Conservation (phyloP, 2,113 vertebrate genomes). For the Genyomyrus donnyi region DNA sequence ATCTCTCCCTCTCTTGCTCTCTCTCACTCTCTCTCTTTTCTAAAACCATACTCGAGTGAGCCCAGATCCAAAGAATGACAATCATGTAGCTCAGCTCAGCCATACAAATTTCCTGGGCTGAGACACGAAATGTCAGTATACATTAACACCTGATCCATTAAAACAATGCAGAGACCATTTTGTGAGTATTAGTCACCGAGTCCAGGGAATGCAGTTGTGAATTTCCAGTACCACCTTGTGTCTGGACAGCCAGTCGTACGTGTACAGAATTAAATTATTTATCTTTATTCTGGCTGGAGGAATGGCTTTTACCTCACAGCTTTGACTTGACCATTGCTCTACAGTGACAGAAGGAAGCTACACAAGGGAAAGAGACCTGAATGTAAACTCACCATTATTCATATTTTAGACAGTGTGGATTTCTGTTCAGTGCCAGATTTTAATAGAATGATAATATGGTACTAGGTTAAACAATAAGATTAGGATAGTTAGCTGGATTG, state of each 20-base stretch:
- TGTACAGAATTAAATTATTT: conserved; percentile 27
- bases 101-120: conserved; percentile 59
- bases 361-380: neutral
- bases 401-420: neutral
- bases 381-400: neutral
- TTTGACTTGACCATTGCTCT: neutral
- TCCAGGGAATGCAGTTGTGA: conserved; percentile 46
- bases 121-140: conserved; percentile 57
- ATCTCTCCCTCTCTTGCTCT: conserved; percentile 25
- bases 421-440: neutral
- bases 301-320: conserved; percentile 8
- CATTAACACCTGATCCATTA: conserved; percentile 72
- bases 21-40: conserved; percentile 29
- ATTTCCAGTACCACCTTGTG: conserved; percentile 50
- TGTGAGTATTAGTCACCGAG: conserved; percentile 54
- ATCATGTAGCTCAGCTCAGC: conserved; percentile 51
- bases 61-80: conserved; percentile 44
- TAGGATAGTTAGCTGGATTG: neutral
- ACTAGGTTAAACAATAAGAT: neutral
- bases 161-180: conserved; percentile 57
- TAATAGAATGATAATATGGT: neutral
- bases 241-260: conserved; percentile 54
- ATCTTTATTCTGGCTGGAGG: conserved; percentile 15
- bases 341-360: neutral
- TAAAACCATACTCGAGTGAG: conserved; percentile 40